Evolutionary conservation across 1,140 invertebrate genomes (phyloP).

Genomic region (Aphis craccivora): DNA sequence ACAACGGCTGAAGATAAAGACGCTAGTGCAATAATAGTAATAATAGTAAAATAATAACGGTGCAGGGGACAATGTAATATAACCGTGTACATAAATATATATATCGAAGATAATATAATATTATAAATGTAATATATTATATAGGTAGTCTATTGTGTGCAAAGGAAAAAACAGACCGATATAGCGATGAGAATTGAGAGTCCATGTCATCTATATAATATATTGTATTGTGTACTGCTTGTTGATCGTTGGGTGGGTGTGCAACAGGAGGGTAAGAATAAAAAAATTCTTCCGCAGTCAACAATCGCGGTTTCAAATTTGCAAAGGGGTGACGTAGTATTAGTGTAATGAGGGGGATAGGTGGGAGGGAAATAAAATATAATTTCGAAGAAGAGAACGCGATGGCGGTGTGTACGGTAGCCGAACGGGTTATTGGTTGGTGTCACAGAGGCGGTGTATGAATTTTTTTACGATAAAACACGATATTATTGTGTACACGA

Average conservation of each 20-base stretch:
- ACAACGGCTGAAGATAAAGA: not conserved
- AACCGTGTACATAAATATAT: not conserved
- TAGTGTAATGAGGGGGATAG: not conserved
- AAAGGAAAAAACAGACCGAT: not conserved
- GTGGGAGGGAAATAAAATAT: slow-evolving; percentile 1
- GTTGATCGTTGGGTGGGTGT: not conserved
- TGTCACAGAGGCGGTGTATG: not conserved
- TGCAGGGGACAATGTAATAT: not conserved
- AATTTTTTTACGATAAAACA: slow-evolving; percentile 12
- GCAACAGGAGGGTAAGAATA: not conserved
- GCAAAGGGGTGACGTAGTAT: not conserved
- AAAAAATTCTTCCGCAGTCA: slow-evolving; percentile 52
- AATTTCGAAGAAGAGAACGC: not conserved
- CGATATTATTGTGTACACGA: slow-evolving; percentile 3
- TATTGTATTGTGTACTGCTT: not conserved
- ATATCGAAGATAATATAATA: not conserved
- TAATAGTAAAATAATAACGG: slow-evolving; percentile 26
- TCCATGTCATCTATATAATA: not conserved
- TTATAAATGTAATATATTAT: not conserved
- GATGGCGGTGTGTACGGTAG: not conserved
- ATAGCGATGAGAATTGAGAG: not conserved
- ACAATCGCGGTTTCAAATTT: slow-evolving; percentile 51
- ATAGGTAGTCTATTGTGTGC: not conserved
- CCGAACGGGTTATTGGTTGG: not conserved
- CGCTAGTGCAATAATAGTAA: not conserved